Evolutionary conservation across 2,113 vertebrate species (phyloP).

Genomic region (Myiozetetes cayanensis): DNA sequence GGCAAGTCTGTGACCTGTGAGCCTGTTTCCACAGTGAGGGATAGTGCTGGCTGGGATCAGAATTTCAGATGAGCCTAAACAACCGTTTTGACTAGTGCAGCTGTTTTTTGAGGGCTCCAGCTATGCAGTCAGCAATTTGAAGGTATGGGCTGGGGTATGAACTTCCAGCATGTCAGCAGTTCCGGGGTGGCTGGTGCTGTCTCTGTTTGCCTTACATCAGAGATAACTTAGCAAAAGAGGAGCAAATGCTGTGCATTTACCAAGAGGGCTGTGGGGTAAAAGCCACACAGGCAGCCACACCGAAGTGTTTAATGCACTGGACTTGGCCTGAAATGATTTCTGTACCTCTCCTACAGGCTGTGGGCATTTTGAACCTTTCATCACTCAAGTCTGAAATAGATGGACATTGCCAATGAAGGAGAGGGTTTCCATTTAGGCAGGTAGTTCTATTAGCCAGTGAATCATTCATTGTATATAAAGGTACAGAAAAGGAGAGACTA

Average conservation of each 20-base stretch:
- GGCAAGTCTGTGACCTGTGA: neutral
- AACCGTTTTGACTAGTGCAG: neutral
- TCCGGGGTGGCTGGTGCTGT: neutral
- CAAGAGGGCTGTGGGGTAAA: neutral
- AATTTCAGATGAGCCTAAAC: neutral
- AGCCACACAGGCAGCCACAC: rapidly evolving
- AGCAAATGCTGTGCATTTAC: neutral
- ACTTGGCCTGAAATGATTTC: neutral
- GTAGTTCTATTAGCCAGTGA: neutral
- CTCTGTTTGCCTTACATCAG: neutral
- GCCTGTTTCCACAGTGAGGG: neutral
- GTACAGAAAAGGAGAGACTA: neutral
- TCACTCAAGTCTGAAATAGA: neutral
- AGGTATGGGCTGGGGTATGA: neutral
- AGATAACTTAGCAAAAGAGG: neutral
- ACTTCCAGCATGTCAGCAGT: neutral
- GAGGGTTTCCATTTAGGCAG: neutral
- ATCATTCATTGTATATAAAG: neutral
- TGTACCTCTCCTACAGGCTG: neutral
- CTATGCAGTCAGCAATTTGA: neutral
- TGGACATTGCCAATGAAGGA: neutral
- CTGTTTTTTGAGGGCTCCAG: slow-evolving; percentile 22
- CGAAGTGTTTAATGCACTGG: neutral
- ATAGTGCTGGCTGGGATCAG: neutral
- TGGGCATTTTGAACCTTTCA: neutral